Conservation (phyloP, 2,113 vertebrate genomes). For the Danionella cerebrum region DNA sequence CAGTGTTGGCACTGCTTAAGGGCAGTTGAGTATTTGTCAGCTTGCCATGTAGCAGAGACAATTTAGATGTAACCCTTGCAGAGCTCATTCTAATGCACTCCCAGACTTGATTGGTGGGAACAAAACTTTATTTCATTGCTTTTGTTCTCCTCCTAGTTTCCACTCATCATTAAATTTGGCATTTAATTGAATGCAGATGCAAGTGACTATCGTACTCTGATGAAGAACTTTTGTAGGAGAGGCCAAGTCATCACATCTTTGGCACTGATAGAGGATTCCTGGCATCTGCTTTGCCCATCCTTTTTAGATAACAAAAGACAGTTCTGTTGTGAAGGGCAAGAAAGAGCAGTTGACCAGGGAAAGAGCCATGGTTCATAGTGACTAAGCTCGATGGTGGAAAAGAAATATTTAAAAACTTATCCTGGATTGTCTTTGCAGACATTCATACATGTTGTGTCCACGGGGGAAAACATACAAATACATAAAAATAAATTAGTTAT, state of each 20-base stretch:
- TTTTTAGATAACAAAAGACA: slow-evolving; percentile 44
- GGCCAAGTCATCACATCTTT: slow-evolving; percentile 36
- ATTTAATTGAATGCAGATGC: slow-evolving; percentile 1
- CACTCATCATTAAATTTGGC: not conserved
- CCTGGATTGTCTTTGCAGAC: not conserved
- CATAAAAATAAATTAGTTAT: no score
- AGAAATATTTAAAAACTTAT: not conserved
- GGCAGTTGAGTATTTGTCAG: slow-evolving; percentile 28
- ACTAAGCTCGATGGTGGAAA: slow-evolving; percentile 19
- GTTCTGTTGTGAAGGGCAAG: slow-evolving; percentile 38
- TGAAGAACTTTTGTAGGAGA: not conserved
- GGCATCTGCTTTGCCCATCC: slow-evolving; percentile 39
- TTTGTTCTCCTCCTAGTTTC: not conserved
- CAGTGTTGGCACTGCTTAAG: not conserved
- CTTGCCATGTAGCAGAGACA: slow-evolving; percentile 40
- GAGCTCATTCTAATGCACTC: not conserved
- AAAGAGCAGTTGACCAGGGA: slow-evolving; percentile 31
- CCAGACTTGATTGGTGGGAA: not conserved
- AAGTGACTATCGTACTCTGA: not conserved
- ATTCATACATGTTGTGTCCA: no score
- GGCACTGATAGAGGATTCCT: slow-evolving; percentile 47
- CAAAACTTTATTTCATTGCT: not conserved
- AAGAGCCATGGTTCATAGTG: slow-evolving; percentile 41
- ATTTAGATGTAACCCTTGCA: slow-evolving; percentile 45
- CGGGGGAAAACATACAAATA: no score